Evolutionary conservation across 2,888 invertebrate species (phyloP).

Genomic region (Philereme transversata): DNA sequence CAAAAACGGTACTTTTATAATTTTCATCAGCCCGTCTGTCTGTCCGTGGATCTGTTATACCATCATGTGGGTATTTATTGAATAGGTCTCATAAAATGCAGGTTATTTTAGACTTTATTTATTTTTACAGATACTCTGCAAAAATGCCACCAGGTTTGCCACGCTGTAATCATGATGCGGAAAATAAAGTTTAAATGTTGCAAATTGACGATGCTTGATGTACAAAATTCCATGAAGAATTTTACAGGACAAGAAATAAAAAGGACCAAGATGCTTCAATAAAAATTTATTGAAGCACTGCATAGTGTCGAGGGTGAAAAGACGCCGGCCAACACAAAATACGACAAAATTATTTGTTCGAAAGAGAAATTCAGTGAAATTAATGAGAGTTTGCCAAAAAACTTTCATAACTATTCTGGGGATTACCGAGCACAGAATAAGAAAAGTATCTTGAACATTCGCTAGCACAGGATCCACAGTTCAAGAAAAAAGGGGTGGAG

Average conservation of each 20-base stretch:
- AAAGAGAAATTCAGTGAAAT: conserved; percentile 24
- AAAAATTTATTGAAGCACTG: conserved; percentile 31
- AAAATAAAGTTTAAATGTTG: conserved; percentile 26
- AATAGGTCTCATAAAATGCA: no score
- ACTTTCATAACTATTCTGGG: conserved; percentile 26
- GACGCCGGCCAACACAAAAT: conserved; percentile 32
- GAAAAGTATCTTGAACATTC: conserved; percentile 33
- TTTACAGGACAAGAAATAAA: conserved; percentile 33
- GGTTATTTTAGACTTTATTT: conserved; percentile 2
- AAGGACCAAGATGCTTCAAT: conserved; percentile 35
- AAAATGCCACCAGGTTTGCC: conserved; percentile 23
- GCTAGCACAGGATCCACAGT: conserved; percentile 28
- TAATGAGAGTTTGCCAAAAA: conserved; percentile 31
- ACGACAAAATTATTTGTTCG: conserved; percentile 27
- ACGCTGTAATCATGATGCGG: conserved; percentile 23
- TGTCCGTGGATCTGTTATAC: no score
- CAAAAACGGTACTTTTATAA: no score
- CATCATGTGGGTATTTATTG: no score
- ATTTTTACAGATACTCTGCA: conserved; percentile 28
- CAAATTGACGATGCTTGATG: conserved; percentile 15
- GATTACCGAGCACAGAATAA: conserved; percentile 28
- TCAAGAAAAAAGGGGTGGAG: conserved; percentile 36
- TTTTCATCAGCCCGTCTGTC: no score
- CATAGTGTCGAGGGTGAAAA: conserved; percentile 14
- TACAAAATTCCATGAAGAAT: conserved; percentile 23